Percentiles rank a stretch among this genome's conserved stretches.
phyloP scores from a whole-genome alignment of 2,113 vertebrate genomes.

The Bubo scandiacus region DNA sequence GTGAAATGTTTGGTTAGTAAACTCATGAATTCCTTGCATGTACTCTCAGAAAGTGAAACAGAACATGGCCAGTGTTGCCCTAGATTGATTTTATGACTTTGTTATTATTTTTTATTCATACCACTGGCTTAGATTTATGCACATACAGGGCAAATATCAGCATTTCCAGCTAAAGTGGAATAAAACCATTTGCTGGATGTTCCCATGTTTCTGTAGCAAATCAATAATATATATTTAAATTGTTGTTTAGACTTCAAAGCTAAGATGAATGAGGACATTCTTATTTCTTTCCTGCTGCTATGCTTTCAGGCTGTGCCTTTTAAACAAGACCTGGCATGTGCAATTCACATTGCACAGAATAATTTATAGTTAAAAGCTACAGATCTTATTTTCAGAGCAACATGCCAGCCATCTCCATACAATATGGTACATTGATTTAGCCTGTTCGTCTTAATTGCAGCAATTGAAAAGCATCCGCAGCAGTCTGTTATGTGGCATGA shows the following conservation, averaged over 20 bases:
- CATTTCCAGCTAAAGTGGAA: not conserved
- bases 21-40: not conserved
- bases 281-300: not conserved
- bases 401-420: not conserved
- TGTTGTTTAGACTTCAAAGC: not conserved
- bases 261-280: not conserved
- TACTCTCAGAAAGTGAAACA: not conserved
- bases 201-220: not conserved
- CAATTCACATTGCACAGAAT: not conserved
- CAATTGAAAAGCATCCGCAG: not conserved
- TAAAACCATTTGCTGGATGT: not conserved
- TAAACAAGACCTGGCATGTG: not conserved
- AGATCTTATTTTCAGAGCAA: not conserved
- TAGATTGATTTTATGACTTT: not conserved
- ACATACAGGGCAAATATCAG: not conserved
- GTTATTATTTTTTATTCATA: not conserved
- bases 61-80: not conserved
- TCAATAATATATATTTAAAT: slow-evolving; percentile 9
- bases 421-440: not conserved
- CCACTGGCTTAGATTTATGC: not conserved
- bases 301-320: slow-evolving; percentile 12
- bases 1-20: not conserved
- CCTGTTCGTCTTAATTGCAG: not conserved
- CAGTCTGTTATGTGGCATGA: not conserved
- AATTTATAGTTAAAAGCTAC: slow-evolving; percentile 4